Evolutionary conservation across 1,140 invertebrate genomes (phyloP).

Genomic region (Onthophagus taurus): DNA sequence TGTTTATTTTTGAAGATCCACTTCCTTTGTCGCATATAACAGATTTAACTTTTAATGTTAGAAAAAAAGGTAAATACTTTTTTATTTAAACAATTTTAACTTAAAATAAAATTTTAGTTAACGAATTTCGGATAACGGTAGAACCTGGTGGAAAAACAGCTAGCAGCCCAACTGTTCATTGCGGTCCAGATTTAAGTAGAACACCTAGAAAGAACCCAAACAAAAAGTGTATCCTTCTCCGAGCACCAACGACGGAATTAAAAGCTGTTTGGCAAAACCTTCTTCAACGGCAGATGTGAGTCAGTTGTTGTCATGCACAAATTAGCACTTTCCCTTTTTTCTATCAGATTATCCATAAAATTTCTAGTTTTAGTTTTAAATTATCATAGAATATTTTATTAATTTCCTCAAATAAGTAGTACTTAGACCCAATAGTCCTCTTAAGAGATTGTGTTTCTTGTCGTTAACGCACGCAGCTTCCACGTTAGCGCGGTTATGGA

Average conservation of each 20-base stretch:
- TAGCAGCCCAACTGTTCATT: slow-evolving; percentile 56
- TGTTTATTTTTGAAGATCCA: slow-evolving; percentile 80
- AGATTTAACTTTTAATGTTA: slow-evolving; percentile 72
- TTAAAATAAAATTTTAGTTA: slow-evolving; percentile 42
- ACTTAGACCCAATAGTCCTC: no score
- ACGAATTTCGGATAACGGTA: slow-evolving; percentile 58
- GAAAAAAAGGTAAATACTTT: slow-evolving; percentile 58
- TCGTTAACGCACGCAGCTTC: slow-evolving; percentile 31
- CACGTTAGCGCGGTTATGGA: slow-evolving; percentile 35
- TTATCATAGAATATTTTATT: no score
- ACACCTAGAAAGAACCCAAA: slow-evolving; percentile 51
- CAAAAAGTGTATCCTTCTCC: slow-evolving; percentile 57
- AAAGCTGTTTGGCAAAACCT: slow-evolving; percentile 85
- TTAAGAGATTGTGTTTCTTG: no score
- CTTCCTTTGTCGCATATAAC: slow-evolving; percentile 64
- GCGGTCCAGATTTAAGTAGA: slow-evolving; percentile 46
- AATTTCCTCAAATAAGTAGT: no score
- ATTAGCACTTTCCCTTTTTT: slow-evolving; percentile 6
- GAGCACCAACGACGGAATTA: slow-evolving; percentile 69
- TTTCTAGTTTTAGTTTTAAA: no score
- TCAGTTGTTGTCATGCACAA: slow-evolving; percentile 20
- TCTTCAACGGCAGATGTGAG: slow-evolving; percentile 78
- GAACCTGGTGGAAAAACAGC: slow-evolving; percentile 44
- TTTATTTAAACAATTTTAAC: neutral
- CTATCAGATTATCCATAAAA: no score